These are phyloP conservation scores for Gila robusta DNA, from an alignment of 2,797 vertebrate genomes.

Conservation along the genomic window DNA sequence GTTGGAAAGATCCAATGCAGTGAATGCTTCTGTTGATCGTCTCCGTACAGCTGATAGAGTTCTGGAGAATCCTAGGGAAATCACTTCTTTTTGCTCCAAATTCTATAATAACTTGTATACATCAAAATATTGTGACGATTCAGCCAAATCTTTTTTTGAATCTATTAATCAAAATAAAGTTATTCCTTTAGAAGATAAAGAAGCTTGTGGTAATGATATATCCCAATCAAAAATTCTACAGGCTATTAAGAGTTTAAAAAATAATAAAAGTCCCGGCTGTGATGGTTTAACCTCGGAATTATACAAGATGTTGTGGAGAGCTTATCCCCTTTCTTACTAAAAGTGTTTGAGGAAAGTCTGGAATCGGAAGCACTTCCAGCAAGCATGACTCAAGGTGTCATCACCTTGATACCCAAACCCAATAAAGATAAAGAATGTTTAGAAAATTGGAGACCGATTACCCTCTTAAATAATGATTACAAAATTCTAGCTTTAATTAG, in stretches of 20 bases:
- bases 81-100: neutral
- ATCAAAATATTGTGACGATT: too few species aligned
- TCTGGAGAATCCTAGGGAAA: neutral
- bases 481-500: too few species aligned
- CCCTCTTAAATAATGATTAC: too few species aligned
- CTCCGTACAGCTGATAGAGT: too few species aligned
- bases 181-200: neutral
- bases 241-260: neutral
- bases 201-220: neutral
- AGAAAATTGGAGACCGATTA: too few species aligned
- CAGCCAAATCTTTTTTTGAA: neutral
- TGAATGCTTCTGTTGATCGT: neutral
- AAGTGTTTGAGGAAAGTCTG: too few species aligned
- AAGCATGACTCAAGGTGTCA: too few species aligned
- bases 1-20: conserved; percentile 14
- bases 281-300: neutral
- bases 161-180: neutral
- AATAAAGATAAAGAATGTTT: too few species aligned
- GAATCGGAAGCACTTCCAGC: too few species aligned
- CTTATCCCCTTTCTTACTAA: too few species aligned
- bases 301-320: neutral
- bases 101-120: too few species aligned
- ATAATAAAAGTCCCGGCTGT: neutral
- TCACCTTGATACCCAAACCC: too few species aligned
- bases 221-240: neutral